Evolutionary conservation across 2,888 invertebrate genomes (phyloP).

Genomic region (Agrochola litura): DNA sequence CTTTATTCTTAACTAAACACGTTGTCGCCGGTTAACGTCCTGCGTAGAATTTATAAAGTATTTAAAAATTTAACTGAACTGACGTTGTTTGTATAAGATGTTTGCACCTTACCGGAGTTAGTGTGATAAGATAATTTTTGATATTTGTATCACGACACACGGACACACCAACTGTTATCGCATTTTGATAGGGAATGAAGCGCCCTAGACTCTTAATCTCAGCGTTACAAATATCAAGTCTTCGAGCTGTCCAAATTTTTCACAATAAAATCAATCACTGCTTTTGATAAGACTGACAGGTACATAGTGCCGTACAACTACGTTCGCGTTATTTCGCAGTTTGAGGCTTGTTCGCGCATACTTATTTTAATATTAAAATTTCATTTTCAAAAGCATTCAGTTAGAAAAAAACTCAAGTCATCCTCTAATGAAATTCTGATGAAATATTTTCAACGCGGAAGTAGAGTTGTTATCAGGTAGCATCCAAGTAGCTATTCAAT

Average conservation of each 20-base stretch:
- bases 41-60: conserved; percentile 56
- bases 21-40: conserved; percentile 69
- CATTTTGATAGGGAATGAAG: conserved; percentile 76
- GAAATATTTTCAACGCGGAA: conserved; percentile 12
- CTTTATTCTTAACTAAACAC: conserved; percentile 63
- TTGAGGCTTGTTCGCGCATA: conserved; percentile 32
- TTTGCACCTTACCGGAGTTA: conserved; percentile 80
- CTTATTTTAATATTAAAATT: conserved; percentile 8
- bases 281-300: conserved; percentile 78
- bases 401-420: not conserved
- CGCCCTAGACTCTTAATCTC: conserved; percentile 77
- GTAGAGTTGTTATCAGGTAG: not conserved
- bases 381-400: conserved; percentile 19
- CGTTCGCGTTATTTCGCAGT: conserved; percentile 36
- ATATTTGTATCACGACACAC: conserved; percentile 79
- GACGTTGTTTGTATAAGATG: conserved; percentile 77
- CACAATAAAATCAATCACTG: conserved; percentile 79
- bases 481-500: not conserved
- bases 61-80: conserved; percentile 64
- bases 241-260: conserved; percentile 70
- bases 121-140: conserved; percentile 85
- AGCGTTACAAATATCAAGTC: conserved; percentile 76
- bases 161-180: conserved; percentile 76
- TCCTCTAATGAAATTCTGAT: not conserved
- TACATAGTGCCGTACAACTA: conserved; percentile 60